Conservation (phyloP, 2,888 invertebrate genomes). For the Drosophila testacea region DNA sequence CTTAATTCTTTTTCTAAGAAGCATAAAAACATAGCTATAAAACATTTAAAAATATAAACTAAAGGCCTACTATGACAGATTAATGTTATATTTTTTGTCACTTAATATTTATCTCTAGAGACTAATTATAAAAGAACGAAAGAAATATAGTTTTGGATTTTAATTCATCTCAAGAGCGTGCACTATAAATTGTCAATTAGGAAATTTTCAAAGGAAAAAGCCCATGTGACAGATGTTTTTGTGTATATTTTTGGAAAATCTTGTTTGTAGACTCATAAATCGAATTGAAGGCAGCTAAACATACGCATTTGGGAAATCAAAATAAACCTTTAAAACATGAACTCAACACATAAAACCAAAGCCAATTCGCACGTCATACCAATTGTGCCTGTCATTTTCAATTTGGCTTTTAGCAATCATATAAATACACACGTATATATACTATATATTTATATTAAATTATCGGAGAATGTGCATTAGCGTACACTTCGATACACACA, state of each 20-base stretch:
- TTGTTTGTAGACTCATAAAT: slow-evolving; percentile 31
- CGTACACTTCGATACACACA: slow-evolving; percentile 28
- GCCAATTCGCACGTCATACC: slow-evolving; percentile 46
- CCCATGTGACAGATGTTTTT: slow-evolving; percentile 6
- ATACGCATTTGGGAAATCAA: slow-evolving; percentile 13
- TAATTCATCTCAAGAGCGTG: slow-evolving; percentile 7
- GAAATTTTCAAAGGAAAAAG: slow-evolving; percentile 16
- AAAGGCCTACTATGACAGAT: background rate
- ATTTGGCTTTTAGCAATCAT: slow-evolving; percentile 23
- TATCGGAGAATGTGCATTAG: slow-evolving; percentile 11
- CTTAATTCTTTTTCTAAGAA: no score
- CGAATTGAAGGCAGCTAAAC: slow-evolving; percentile 14
- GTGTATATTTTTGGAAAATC: slow-evolving; percentile 22
- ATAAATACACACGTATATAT: slow-evolving; percentile 17
- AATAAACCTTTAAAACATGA: slow-evolving; percentile 29
- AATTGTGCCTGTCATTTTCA: slow-evolving; percentile 58
- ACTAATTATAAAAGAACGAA: slow-evolving; percentile 13
- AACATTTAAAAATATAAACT: no score
- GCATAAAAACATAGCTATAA: no score
- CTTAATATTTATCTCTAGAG: slow-evolving; percentile 5
- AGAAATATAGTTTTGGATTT: slow-evolving; percentile 2
- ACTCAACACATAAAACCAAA: slow-evolving; percentile 23
- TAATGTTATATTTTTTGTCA: background rate
- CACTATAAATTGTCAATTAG: slow-evolving; percentile 11
- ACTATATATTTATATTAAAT: slow-evolving; percentile 4